Conservation (phyloP, 2,113 vertebrate species). For the Lycaon pictus region DNA sequence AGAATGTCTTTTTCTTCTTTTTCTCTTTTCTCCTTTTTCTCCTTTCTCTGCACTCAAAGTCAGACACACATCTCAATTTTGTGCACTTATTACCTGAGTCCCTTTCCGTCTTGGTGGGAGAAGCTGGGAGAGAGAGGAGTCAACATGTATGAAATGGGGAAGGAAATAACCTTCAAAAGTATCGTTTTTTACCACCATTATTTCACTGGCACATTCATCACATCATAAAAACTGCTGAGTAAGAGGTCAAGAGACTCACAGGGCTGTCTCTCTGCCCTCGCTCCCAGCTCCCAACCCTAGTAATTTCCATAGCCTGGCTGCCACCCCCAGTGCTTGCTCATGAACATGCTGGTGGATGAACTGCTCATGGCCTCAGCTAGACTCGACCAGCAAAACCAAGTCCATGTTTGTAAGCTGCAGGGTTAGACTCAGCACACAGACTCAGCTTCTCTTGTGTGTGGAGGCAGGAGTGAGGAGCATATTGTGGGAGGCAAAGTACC, state of each 20-base stretch:
- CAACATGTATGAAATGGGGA: neutral
- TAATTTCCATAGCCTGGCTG: accelerated
- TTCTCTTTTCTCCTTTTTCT: neutral
- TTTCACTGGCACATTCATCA: slow-evolving; percentile 1
- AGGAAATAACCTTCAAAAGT: slow-evolving; percentile 44
- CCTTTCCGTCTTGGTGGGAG: neutral
- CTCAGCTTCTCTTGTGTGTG: neutral
- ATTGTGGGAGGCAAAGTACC: neutral
- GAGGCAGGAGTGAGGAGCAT: accelerated
- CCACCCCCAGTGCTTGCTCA: neutral
- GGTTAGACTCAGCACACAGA: neutral
- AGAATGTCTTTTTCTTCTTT: neutral
- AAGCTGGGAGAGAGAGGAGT: neutral
- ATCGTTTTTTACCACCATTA: neutral
- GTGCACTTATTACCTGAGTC: neutral
- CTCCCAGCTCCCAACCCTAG: neutral
- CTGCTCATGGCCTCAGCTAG: accelerated
- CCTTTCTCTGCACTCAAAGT: neutral
- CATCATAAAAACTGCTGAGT: neutral
- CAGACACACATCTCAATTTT: neutral
- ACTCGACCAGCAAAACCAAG: neutral
- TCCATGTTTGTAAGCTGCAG: accelerated
- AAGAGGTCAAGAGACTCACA: slow-evolving; percentile 17
- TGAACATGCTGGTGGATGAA: neutral
- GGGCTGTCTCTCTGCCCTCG: neutral